A percentile compares a stretch with the other conserved stretches of the same genome.
Evolutionary conservation across 2,113 vertebrate genomes (phyloP).

Genomic region (Thamnophis sirtalis): DNA sequence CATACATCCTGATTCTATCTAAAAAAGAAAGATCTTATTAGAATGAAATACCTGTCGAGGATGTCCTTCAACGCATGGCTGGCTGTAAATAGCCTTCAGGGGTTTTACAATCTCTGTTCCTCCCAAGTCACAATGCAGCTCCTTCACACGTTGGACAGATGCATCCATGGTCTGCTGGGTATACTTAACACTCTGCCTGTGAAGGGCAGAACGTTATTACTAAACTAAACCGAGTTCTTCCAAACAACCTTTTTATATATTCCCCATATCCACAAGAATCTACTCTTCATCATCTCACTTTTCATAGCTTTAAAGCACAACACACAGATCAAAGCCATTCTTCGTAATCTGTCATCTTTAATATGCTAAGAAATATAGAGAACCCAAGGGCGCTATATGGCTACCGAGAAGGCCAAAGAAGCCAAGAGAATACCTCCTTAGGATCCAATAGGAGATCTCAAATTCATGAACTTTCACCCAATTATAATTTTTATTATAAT

Average conservation of each 20-base stretch:
- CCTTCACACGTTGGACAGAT: slow-evolving; percentile 65
- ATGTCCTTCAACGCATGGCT: slow-evolving; percentile 59
- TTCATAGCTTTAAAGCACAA: background rate
- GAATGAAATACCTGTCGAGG: slow-evolving; percentile 71
- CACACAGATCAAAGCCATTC: background rate
- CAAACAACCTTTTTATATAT: background rate
- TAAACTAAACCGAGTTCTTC: background rate
- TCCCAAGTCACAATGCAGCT: slow-evolving; percentile 66
- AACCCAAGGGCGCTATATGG: background rate
- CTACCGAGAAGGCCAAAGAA: background rate
- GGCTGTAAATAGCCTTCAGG: slow-evolving; percentile 71
- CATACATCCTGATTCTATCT: background rate
- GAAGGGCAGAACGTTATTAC: background rate
- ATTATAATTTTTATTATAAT: background rate
- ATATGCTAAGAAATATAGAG: background rate
- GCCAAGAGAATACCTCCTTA: background rate
- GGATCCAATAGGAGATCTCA: background rate
- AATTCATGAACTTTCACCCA: background rate
- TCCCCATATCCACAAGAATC: background rate
- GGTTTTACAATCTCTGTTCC: slow-evolving; percentile 79
- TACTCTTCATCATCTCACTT: background rate
- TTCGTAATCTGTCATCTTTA: background rate
- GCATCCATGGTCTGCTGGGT: slow-evolving; percentile 71
- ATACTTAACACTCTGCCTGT: slow-evolving; percentile 79
- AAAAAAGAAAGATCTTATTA: background rate